Evolutionary conservation across 1,140 invertebrate genomes (phyloP).

Genomic region (Centruroides vittatus): DNA sequence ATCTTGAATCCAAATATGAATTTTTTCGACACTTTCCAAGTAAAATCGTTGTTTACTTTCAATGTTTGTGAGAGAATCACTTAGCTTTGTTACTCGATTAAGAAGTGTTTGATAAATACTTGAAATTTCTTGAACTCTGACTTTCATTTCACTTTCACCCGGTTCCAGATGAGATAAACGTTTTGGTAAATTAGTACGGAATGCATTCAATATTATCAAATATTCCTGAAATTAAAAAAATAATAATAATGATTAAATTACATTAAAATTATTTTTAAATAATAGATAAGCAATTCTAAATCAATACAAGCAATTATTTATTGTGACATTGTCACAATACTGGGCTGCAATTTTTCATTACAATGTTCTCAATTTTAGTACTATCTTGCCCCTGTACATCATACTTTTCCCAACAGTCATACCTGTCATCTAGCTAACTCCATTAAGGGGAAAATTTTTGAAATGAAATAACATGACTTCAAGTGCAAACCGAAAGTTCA

Average conservation of each 20-base stretch:
- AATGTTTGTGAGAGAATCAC: slow-evolving; percentile 58
- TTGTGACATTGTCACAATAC: too few relatives aligned
- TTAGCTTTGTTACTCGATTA: slow-evolving; percentile 62
- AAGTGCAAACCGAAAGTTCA: too few relatives aligned
- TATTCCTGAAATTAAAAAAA: slow-evolving; percentile 31
- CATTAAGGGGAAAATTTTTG: too few relatives aligned
- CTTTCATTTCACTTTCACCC: slow-evolving; percentile 50
- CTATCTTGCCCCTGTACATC: too few relatives aligned
- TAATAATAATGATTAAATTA: neutral
- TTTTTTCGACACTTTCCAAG: slow-evolving; percentile 65
- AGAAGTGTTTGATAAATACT: slow-evolving; percentile 52
- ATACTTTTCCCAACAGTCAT: too few relatives aligned
- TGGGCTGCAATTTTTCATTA: too few relatives aligned
- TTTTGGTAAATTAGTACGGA: slow-evolving; percentile 61
- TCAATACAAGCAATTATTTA: too few relatives aligned
- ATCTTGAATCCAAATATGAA: slow-evolving; percentile 64
- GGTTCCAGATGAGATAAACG: slow-evolving; percentile 58
- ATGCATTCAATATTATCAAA: slow-evolving; percentile 62
- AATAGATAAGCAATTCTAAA: too few relatives aligned
- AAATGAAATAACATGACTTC: too few relatives aligned
- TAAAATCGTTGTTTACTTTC: slow-evolving; percentile 67
- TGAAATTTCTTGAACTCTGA: slow-evolving; percentile 42
- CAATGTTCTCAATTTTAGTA: too few relatives aligned
- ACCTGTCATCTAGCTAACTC: too few relatives aligned
- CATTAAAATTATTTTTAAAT: too few relatives aligned